A percentile compares a stretch with the other conserved stretches of the same genome.
phyloP scores from a whole-genome alignment of 2,113 vertebrate species.

The Halichoerus grypus region DNA sequence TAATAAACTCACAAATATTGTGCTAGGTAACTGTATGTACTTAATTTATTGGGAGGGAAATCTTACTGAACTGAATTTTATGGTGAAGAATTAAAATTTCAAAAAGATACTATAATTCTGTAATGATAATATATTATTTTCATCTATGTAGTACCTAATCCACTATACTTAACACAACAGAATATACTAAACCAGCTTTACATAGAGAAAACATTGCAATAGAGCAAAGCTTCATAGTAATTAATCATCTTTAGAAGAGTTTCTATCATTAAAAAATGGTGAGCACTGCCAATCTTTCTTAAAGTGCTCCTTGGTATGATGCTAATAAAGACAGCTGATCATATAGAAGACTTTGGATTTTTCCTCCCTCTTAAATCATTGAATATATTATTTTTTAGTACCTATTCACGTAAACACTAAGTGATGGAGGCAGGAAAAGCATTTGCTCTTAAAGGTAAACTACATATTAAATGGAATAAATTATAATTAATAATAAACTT shows the following conservation, averaged over 20 bases:
- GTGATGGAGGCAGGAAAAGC: not conserved
- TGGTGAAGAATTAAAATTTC: not conserved
- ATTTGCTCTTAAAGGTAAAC: slow-evolving; percentile 18
- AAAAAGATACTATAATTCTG: slow-evolving; percentile 7
- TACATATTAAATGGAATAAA: not conserved
- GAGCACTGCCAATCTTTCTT: not conserved
- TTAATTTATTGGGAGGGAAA: slow-evolving; percentile 34
- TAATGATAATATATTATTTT: not conserved
- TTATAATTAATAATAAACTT: slow-evolving; percentile 54
- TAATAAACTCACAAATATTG: not conserved
- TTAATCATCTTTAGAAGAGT: slow-evolving; percentile 3
- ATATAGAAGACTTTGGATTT: not conserved
- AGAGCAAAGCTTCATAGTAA: not conserved
- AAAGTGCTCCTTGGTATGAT: not conserved
- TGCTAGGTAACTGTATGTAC: not conserved
- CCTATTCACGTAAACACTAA: slow-evolving; percentile 32
- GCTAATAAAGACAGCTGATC: not conserved
- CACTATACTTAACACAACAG: slow-evolving; percentile 35
- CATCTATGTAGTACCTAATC: not conserved
- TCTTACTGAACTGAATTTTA: not conserved
- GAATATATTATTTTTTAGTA: slow-evolving; percentile 14
- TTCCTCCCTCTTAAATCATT: not conserved
- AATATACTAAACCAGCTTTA: slow-evolving; percentile 40
- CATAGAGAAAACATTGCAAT: not conserved
- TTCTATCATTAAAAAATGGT: slow-evolving; percentile 10